Conservation (phyloP, 2,797 vertebrate genomes). For the Melanotaenia parkinsoni region DNA sequence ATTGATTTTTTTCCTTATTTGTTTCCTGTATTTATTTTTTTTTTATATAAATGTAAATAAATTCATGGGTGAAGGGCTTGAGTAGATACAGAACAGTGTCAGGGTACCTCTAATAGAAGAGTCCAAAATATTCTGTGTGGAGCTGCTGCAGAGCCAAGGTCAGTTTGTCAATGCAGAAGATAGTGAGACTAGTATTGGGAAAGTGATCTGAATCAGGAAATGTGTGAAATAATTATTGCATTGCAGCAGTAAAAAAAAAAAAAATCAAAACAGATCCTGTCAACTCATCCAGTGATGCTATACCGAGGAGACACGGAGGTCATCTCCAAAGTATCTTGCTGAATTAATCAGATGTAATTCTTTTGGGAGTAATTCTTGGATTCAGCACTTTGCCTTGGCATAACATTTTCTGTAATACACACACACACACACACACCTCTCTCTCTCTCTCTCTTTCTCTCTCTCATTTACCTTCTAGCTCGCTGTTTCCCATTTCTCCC, state of each 20-base stretch:
- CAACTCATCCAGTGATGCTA: conserved; percentile 31
- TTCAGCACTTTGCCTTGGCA: conserved; percentile 74
- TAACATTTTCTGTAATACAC: conserved; percentile 31
- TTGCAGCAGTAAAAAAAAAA: conserved; percentile 49
- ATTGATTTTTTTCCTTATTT: not conserved
- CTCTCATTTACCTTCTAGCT: conserved; percentile 43
- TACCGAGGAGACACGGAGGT: conserved; percentile 68
- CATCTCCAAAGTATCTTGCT: conserved; percentile 66
- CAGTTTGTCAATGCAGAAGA: conserved; percentile 61
- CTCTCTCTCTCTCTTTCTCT: conserved; percentile 24
- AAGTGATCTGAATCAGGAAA: conserved; percentile 38
- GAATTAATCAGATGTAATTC: conserved; percentile 78
- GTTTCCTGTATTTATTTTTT: not conserved
- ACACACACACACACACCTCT: not conserved
- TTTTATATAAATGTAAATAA: not conserved
- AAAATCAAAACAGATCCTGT: conserved; percentile 29
- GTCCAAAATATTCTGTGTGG: conserved; percentile 40
- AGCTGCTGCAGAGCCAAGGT: conserved; percentile 65
- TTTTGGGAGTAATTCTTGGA: conserved; percentile 71
- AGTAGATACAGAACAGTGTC: conserved; percentile 24
- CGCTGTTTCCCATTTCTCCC: conserved; percentile 9
- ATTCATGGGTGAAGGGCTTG: too few species aligned
- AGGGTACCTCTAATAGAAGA: conserved; percentile 25
- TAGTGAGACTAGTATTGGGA: conserved; percentile 24
- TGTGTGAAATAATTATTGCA: conserved; percentile 30